These are phyloP conservation scores for Ceratitis capitata DNA, from an alignment of 1,140 invertebrate genomes.

Conservation along the genomic window DNA sequence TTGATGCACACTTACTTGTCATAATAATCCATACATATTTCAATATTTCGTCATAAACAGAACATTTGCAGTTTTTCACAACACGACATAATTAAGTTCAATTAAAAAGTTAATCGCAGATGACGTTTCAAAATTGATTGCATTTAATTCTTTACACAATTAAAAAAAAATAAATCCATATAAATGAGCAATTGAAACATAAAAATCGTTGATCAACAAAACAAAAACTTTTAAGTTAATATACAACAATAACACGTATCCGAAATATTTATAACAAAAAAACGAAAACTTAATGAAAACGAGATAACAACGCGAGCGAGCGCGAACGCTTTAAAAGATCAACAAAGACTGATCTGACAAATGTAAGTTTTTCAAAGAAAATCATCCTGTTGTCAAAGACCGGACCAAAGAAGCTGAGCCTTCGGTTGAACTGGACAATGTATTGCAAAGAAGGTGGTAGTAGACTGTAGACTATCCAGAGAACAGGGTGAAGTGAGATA, in stretches of 20 bases:
- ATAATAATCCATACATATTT: no score
- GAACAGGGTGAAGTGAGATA: not conserved
- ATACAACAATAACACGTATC: not conserved
- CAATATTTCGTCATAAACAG: no score
- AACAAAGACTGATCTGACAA: conserved; percentile 30
- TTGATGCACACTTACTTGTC: no score
- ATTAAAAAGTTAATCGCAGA: not conserved
- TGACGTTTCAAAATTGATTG: not conserved
- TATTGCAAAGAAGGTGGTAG: not conserved
- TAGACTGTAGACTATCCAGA: not conserved
- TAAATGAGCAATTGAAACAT: not conserved
- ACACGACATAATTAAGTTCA: not conserved
- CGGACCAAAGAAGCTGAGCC: conserved; percentile 16
- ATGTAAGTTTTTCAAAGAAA: not conserved
- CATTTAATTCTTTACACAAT: not conserved
- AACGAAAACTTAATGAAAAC: conserved; percentile 20
- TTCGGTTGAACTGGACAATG: not conserved
- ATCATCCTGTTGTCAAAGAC: conserved; percentile 15
- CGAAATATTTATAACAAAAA: not conserved
- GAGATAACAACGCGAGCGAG: conserved; percentile 7
- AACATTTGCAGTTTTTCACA: no score
- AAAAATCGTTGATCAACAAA: no score
- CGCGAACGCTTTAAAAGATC: conserved; percentile 34
- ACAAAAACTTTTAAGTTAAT: no score
- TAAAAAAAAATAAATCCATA: not conserved